These are phyloP conservation scores for Trematomus loennbergii DNA, from an alignment of 2,113 vertebrate genomes.

Conservation along the genomic window DNA sequence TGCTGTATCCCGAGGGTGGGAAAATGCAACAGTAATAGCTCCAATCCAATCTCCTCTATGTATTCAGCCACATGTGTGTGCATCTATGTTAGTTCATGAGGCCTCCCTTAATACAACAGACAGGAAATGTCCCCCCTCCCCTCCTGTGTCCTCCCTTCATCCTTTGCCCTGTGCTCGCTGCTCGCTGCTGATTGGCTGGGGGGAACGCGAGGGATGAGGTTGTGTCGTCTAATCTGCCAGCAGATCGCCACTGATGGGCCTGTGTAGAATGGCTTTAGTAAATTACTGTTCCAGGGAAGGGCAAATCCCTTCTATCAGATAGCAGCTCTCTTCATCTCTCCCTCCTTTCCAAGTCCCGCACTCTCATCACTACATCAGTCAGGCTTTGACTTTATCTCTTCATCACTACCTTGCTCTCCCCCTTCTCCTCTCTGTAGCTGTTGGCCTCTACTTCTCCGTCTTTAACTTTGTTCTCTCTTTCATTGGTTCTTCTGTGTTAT, in stretches of 20 bases:
- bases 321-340: slow-evolving; percentile 68
- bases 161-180: slow-evolving; percentile 52
- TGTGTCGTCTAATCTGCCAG: slow-evolving; percentile 80
- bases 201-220: slow-evolving; percentile 72
- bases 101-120: slow-evolving; percentile 52
- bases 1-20: slow-evolving; percentile 56
- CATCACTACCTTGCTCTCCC: slow-evolving; percentile 40
- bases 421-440: slow-evolving; percentile 26
- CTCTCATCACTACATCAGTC: slow-evolving; percentile 62
- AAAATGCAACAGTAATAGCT: slow-evolving; percentile 51
- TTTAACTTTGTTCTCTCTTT: slow-evolving; percentile 2
- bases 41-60: slow-evolving; percentile 48
- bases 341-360: slow-evolving; percentile 49
- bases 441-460: slow-evolving; percentile 12
- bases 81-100: slow-evolving; percentile 31
- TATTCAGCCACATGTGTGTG: slow-evolving; percentile 31
- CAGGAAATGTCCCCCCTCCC: slow-evolving; percentile 41
- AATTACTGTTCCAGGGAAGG: slow-evolving; percentile 82
- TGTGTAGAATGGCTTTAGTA: slow-evolving; percentile 82
- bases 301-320: slow-evolving; percentile 83
- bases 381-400: slow-evolving; percentile 70
- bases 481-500: not conserved
- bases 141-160: slow-evolving; percentile 63
- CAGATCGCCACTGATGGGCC: slow-evolving; percentile 82
- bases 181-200: slow-evolving; percentile 72